Base-by-base conservation (phyloP, 2,888 invertebrate genomes). In the Orthosia incerta region DNA sequence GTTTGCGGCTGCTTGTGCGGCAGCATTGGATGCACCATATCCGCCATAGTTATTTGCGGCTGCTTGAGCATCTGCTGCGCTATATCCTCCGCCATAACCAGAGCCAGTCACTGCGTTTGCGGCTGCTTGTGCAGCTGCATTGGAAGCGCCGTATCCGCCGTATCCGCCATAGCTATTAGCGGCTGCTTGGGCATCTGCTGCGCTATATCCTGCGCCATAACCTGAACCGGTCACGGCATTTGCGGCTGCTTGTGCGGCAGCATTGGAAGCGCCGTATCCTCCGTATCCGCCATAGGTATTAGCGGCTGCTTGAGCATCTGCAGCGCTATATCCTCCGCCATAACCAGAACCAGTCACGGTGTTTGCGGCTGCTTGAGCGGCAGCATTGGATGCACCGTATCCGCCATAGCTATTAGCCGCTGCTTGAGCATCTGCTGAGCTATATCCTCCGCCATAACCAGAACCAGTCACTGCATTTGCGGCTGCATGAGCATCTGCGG, bases 1-100 rank as follows among this genome's bases (percentile, higher is more conserved):
- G 16, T 76, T 80, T 0, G 80, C 65, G 4, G 76, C 72, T 2
- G 79, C 80, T 69, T 57, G 66, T 13, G 69, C 69, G 2, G 66
- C 55, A 15, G 70, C 20, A 20, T 48, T 68, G 2, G 68, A 55
- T 1, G 39, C 39, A 3, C 39, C 39, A 55, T 74, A 70, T 26
- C 70, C 66, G n/a, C 70, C 39, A 39, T 39, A 70, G 9, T 71
- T 55, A 23, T 70, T 76, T 2, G 71, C 63, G 0, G 45, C 23
- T 48, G 73, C 79, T 69, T 70, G 68, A 0, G 78, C 77, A 1
- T 66, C 69, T 18, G 79, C 74, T 0, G 80, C 59, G 16, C 86
- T 80, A 31, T 80, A 74, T 4, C 83, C 77, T 18, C 74, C 59
- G 15, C 76, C 68, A 50, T 77, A 76, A 3, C 79, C 77, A 0